Evolutionary conservation across 2,888 invertebrate genomes (phyloP).

Genomic region (Cerastoderma edule): DNA sequence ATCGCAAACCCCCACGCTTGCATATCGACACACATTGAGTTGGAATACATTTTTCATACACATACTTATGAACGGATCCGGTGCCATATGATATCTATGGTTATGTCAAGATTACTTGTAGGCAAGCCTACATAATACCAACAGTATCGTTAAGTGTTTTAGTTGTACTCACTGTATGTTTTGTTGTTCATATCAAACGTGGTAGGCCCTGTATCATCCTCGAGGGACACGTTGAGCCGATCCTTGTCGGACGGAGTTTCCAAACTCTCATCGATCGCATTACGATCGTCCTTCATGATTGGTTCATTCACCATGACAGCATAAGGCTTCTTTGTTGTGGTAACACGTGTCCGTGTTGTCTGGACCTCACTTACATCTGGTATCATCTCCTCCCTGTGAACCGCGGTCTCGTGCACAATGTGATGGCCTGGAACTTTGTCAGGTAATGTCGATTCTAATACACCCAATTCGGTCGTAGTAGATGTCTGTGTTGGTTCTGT

Average conservation of each 20-base stretch:
- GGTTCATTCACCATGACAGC: conserved; percentile 5
- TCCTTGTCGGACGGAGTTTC: not conserved
- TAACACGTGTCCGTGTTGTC: not conserved
- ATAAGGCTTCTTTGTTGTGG: conserved; percentile 7
- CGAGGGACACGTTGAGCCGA: conserved; percentile 44
- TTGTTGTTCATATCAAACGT: conserved; percentile 41
- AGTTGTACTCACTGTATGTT: conserved; percentile 42
- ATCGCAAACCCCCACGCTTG: no score
- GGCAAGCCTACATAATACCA: no score
- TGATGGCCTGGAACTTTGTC: not conserved
- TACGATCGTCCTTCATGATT: not conserved
- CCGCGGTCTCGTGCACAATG: no score
- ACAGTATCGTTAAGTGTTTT: not conserved
- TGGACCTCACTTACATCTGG: not conserved
- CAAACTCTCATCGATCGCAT: not conserved
- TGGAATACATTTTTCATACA: no score
- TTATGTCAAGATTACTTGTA: no score
- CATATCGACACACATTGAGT: no score
- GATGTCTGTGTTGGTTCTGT: not conserved
- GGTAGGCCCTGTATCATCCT: conserved; percentile 16
- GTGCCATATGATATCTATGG: no score
- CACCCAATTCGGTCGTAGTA: not conserved
- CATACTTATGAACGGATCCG: no score
- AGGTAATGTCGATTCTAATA: not conserved
- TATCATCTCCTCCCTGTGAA: not conserved